Evolutionary conservation across 2,113 vertebrate genomes (phyloP).

Genomic region (Mormyrus lacerda): DNA sequence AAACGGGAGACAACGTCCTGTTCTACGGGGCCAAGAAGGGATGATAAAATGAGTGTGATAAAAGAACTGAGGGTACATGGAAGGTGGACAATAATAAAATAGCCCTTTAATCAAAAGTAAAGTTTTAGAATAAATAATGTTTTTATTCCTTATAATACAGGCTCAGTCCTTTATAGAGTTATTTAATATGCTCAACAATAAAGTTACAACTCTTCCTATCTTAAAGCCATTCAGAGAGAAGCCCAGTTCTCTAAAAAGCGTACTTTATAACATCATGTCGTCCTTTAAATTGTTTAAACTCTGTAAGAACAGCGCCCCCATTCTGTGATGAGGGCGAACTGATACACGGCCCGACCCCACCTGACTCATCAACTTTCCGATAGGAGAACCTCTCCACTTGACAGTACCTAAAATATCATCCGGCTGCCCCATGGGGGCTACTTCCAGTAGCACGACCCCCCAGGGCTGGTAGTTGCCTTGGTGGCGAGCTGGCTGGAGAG

Average conservation of each 20-base stretch:
- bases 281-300: not conserved
- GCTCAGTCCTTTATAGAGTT: not conserved
- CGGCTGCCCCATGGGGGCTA: not conserved
- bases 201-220: not conserved
- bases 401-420: constrained; percentile 9
- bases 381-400: not conserved
- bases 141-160: not conserved
- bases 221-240: not conserved
- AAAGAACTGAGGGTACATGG: not conserved
- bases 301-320: not conserved
- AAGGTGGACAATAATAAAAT: not conserved
- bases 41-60: not conserved
- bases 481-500: not conserved
- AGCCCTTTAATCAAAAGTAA: not conserved
- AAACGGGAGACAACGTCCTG: not conserved
- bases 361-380: not conserved
- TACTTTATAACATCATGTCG: not conserved
- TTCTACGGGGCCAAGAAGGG: not conserved
- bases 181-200: not conserved
- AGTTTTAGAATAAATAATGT: not conserved
- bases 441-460: not conserved
- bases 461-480: constrained; percentile 1
- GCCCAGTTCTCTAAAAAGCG: not conserved
- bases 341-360: not conserved
- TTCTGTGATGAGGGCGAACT: not conserved